Conservation (phyloP, 2,113 vertebrate species). For the Epinephelus fuscoguttatus region DNA sequence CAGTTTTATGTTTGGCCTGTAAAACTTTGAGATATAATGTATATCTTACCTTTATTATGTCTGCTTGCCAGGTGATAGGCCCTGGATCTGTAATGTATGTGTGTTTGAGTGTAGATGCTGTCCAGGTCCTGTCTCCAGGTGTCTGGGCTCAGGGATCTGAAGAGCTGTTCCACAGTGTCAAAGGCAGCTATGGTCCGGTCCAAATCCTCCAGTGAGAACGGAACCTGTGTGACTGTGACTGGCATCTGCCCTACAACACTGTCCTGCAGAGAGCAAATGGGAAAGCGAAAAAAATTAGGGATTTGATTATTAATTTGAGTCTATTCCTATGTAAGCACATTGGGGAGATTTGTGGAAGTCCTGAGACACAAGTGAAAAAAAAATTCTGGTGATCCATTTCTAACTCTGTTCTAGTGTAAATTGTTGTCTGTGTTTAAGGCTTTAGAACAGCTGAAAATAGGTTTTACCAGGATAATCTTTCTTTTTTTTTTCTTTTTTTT, state of each 20-base stretch:
- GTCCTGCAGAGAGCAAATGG: conserved; percentile 53
- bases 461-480: too few species aligned
- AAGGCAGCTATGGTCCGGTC: conserved; percentile 92
- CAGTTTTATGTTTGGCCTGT: not conserved
- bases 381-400: too few species aligned
- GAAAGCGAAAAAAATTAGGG: not conserved
- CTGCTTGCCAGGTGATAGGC: conserved; percentile 89
- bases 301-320: not conserved
- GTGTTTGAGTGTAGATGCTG: conserved; percentile 89
- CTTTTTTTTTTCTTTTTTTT: too few species aligned
- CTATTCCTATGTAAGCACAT: not conserved
- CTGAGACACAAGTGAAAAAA: too few species aligned
- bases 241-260: conserved; percentile 68
- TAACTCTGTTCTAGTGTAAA: too few species aligned
- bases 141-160: conserved; percentile 90
- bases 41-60: conserved; percentile 90
- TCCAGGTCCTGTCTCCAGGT: conserved; percentile 95
- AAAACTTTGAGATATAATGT: not conserved
- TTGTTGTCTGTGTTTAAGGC: too few species aligned
- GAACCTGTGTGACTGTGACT: conserved; percentile 85
- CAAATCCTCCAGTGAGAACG: conserved; percentile 88
- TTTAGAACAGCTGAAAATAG: too few species aligned
- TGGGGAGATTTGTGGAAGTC: not conserved
- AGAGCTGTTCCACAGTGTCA: conserved; percentile 93
- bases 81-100: conserved; percentile 87